Evolutionary conservation across 2,888 invertebrate genomes (phyloP), one percentile per base, ranked within the genome.

Genomic region (Pachliopta kotzebuea): DNA sequence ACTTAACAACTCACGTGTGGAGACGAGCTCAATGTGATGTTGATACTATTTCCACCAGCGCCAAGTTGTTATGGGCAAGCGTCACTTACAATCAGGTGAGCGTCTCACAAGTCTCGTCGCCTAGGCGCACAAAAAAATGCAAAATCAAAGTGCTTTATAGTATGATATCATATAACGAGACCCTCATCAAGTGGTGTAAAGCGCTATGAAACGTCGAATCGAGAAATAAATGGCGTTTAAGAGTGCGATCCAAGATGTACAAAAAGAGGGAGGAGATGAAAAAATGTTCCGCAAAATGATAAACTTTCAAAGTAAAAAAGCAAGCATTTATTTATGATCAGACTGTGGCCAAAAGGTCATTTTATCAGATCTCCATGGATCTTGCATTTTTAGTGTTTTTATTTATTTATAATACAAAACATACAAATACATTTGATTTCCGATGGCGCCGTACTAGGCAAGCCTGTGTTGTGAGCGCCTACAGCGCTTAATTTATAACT

Each of bases 191-290:
- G 71, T 75, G 74, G 76, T 79, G 79, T 77, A 79, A 80, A 83
- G 83, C 81, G 81, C 80, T 79, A 86, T 79, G 81, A 81, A 81
- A 83, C 80, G 83, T 82, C 84, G 84, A 86, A 81, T 78, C 78
- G 78, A 77, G 79, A 85, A 86, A 89, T 90, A 88, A 90, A 90
- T 88, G 86, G 81, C 83, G 81, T 86, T 88, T 83, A 86, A 88
- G 90, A 86, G 88, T 88, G 89, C 88, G 88, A 90, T 88, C 82
- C 84, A 85, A 90, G 88, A 88, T 86, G 88, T 86, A 86, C 84
- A 86, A 86, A 87, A 86, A 81, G 78, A 77, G 81, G 79, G 76
- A 18, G 78, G 81, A 76, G 80, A 76, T 75, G 78, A 79, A 83
- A 84, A 88, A 88, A 88, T 82, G 76, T 79, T 76, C 76, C 78